Conservation (phyloP, 2,888 invertebrate species). For the Patella caerulea region DNA sequence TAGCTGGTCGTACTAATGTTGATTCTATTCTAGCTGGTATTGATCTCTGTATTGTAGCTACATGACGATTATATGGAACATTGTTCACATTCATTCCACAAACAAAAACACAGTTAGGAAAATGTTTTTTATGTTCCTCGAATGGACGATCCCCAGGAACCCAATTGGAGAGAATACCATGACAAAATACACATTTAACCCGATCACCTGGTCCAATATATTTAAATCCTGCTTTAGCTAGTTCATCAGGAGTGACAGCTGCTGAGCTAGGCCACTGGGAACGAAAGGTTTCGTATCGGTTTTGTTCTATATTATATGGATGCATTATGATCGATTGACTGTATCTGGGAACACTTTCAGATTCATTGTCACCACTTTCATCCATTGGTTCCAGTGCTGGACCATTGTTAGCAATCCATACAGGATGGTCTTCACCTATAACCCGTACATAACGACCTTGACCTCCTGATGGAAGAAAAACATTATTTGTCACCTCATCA, state of each 20-base stretch:
- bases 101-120: constrained; percentile 85
- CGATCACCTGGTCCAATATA: constrained; percentile 85
- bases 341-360: neutral
- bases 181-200: constrained; percentile 93
- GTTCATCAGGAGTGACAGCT: constrained; percentile 66
- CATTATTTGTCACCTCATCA: neutral
- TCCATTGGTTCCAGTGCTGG: neutral
- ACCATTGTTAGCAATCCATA: neutral
- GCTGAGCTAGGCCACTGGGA: constrained; percentile 43
- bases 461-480: neutral
- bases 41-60: neutral
- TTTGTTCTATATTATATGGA: constrained; percentile 45
- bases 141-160: constrained; percentile 90
- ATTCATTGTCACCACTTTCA: neutral
- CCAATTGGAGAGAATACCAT: constrained; percentile 94
- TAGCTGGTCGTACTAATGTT: neutral
- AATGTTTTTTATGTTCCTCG: constrained; percentile 94
- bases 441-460: neutral
- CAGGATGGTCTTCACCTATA: neutral
- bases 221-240: constrained; percentile 92
- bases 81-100: constrained; percentile 49
- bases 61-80: constrained; percentile 32
- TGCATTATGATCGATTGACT: neutral
- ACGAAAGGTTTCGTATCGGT: constrained; percentile 50
- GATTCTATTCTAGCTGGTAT: neutral